Evolutionary conservation across 2,888 invertebrate genomes (phyloP), one percentile per base, ranked within the genome.

Genomic region (Smittia aterrima): DNA sequence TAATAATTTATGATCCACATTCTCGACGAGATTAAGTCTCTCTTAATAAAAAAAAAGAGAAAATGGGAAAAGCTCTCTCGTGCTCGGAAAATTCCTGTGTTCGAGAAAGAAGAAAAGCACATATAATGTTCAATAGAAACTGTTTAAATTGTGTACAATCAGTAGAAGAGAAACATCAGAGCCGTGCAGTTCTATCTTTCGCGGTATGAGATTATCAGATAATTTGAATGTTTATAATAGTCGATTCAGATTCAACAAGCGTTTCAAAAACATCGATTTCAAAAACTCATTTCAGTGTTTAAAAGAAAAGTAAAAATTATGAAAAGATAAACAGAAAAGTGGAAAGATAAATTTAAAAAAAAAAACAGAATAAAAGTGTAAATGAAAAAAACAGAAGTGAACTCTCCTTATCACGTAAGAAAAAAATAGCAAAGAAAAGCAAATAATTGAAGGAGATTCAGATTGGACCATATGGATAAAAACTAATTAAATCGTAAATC

Each of bases 401-500:
- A n/a, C n/a, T n/a, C n/a, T n/a, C n/a, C n/a, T n/a, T n/a, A n/a
- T n/a, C n/a, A n/a, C n/a, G n/a, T n/a, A n/a, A n/a, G n/a, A n/a
- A n/a, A n/a, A n/a, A n/a, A n/a, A n/a, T n/a, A n/a, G n/a, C n/a
- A n/a, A n/a, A n/a, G n/a, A n/a, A n/a, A n/a, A n/a, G n/a, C n/a
- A 20, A 20, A 18, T 58, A 22, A 3, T 58, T 18, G 2, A 58
- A 58, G 18, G 4, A 58, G 58, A 58, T 58, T 20, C 4, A 2
- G 18, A 22, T 22, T 22, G 9, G 18, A 58, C 18, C 58, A 58
- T 58, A 58, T 58, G 58, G 58, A 58, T 58, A 58, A 18, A 58
- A 58, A 58, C n/a, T 58, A 58, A 58, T 18, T 22, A 58, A 22
- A 58, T 2, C 58, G 18, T 58, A 58, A 58, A 58, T 58, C 58